A percentile compares a stretch with the other conserved stretches of the same genome.
Conservation (phyloP, 2,797 vertebrate species). For the Coranthus polyacanthus region DNA sequence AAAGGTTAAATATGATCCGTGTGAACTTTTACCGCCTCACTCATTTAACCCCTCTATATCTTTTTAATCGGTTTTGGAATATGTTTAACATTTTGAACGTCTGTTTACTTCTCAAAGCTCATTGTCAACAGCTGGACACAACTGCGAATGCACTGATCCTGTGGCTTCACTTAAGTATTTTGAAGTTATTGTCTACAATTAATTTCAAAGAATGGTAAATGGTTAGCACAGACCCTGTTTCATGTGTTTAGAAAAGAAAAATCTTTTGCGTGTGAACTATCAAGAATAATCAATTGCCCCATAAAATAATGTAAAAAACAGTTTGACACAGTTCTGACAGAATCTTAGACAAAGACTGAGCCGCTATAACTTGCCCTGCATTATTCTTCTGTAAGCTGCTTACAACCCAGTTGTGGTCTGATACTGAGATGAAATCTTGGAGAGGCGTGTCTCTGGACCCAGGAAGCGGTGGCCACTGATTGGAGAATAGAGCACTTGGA, state of each 20-base stretch:
- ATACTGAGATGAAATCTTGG: slow-evolving; percentile 79
- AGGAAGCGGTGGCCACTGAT: slow-evolving; percentile 80
- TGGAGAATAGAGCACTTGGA: slow-evolving; percentile 82
- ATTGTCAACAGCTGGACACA: slow-evolving; percentile 73
- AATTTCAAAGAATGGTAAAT: not conserved
- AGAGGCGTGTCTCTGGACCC: slow-evolving; percentile 80
- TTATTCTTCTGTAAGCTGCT: slow-evolving; percentile 75
- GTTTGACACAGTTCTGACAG: slow-evolving; percentile 35
- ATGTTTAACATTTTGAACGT: slow-evolving; percentile 73
- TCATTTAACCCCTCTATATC: slow-evolving; percentile 71
- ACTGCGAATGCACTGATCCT: slow-evolving; percentile 57
- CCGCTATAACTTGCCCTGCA: slow-evolving; percentile 61
- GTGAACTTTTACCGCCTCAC: slow-evolving; percentile 62
- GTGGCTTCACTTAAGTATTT: slow-evolving; percentile 41
- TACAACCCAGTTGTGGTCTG: slow-evolving; percentile 76
- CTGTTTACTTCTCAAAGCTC: slow-evolving; percentile 68
- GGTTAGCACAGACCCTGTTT: slow-evolving; percentile 10
- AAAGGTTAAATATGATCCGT: slow-evolving; percentile 74
- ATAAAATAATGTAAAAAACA: slow-evolving; percentile 30
- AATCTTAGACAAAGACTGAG: slow-evolving; percentile 65
- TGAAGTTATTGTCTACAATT: slow-evolving; percentile 28
- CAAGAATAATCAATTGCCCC: slow-evolving; percentile 12
- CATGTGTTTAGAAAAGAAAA: not conserved
- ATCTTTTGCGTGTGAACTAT: slow-evolving; percentile 1
- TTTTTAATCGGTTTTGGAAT: slow-evolving; percentile 75